A percentile compares a stretch with the other conserved stretches of the same genome.
phyloP scores from a whole-genome alignment of 2,113 vertebrate species.

The Mustelus asterias region DNA sequence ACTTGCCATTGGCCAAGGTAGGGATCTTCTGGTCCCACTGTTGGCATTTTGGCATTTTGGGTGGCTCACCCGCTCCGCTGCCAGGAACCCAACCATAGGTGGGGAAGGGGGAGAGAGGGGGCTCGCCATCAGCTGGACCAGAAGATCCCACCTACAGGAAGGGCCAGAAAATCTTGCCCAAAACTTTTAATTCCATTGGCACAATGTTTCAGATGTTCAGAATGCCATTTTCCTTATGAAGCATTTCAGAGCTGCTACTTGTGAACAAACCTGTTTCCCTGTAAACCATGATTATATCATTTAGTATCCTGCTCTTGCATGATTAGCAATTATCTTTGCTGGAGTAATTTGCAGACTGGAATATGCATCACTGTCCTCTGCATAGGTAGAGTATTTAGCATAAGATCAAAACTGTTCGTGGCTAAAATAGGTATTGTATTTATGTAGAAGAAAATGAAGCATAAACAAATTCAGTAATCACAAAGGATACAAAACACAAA shows the following conservation, averaged over 20 bases:
- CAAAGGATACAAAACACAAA: background rate
- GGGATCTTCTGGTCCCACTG: too few species aligned
- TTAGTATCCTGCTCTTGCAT: background rate
- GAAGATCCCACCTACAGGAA: too few species aligned
- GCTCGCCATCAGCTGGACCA: too few species aligned
- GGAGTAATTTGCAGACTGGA: background rate
- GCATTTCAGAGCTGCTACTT: background rate
- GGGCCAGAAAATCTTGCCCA: too few species aligned
- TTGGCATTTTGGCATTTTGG: too few species aligned
- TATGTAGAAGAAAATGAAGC: background rate
- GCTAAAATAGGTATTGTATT: background rate
- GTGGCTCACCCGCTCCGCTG: too few species aligned
- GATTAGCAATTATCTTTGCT: background rate
- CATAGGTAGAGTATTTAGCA: background rate
- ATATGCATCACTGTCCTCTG: background rate
- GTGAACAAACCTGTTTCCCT: background rate
- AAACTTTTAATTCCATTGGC: background rate
- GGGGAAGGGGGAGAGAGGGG: too few species aligned
- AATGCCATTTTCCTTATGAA: background rate
- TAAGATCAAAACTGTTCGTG: background rate
- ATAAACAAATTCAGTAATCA: background rate
- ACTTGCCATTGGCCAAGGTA: too few species aligned
- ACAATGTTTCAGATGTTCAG: background rate
- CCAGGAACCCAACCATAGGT: too few species aligned
- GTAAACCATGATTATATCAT: background rate